Percentiles rank a stretch among this genome's conserved stretches.
Evolutionary conservation across 2,797 vertebrate genomes (phyloP).

Genomic region (Sphaeramia orbicularis): DNA sequence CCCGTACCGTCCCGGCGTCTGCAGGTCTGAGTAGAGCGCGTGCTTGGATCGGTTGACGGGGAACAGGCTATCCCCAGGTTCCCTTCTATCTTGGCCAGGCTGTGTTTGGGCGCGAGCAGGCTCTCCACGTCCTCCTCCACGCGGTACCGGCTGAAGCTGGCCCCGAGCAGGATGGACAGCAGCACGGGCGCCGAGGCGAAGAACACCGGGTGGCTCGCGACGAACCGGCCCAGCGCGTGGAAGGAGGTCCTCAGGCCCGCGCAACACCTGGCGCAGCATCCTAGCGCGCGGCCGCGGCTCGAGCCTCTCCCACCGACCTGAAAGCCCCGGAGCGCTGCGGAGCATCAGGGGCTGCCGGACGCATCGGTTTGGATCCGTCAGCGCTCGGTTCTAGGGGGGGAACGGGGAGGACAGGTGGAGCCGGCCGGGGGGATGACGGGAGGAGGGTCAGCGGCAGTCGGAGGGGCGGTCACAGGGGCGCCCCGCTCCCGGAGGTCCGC

Average conservation of each 20-base stretch:
- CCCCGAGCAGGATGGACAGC: slow-evolving; percentile 95
- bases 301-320: slow-evolving; percentile 90
- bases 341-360: slow-evolving; percentile 89
- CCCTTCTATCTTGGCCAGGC: slow-evolving; percentile 97
- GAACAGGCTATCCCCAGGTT: slow-evolving; percentile 97
- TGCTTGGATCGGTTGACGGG: slow-evolving; percentile 97
- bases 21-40: slow-evolving; percentile 97
- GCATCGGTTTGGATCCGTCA: slow-evolving; percentile 77
- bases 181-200: slow-evolving; percentile 96
- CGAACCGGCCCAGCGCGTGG: slow-evolving; percentile 94
- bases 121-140: slow-evolving; percentile 95
- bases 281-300: slow-evolving; percentile 91
- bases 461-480: slow-evolving; percentile 52
- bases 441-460: slow-evolving; percentile 57
- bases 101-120: slow-evolving; percentile 96
- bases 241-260: slow-evolving; percentile 94
- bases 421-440: slow-evolving; percentile 39
- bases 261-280: slow-evolving; percentile 98
- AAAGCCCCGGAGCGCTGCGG: slow-evolving; percentile 73
- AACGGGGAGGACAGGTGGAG: slow-evolving; percentile 34
- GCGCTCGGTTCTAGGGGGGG: slow-evolving; percentile 18
- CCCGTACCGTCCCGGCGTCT: slow-evolving; percentile 96
- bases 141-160: slow-evolving; percentile 98
- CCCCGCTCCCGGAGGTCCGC: slow-evolving; percentile 30
- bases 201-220: slow-evolving; percentile 97